Conservation (phyloP, 2,888 invertebrate genomes). For the Xestoiulus laeticollis region DNA sequence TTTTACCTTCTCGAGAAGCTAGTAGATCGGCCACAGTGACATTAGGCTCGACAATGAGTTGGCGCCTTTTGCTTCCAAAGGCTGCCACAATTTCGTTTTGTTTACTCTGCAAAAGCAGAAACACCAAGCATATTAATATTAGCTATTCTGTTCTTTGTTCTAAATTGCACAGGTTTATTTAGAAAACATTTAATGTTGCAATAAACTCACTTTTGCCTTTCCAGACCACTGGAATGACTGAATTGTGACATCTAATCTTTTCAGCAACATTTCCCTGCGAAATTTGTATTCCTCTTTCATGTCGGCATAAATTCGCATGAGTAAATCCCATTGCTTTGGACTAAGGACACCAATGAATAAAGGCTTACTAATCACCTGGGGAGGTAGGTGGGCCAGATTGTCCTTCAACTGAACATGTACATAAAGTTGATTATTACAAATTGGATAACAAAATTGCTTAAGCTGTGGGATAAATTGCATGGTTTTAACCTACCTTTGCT, state of each 20-base stretch:
- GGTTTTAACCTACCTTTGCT: constrained; percentile 68
- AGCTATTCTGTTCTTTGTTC: neutral
- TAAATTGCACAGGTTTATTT: too few relatives aligned
- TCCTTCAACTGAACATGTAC: constrained; percentile 62
- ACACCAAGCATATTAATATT: neutral
- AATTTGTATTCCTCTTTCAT: constrained; percentile 83
- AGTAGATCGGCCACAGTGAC: constrained; percentile 81
- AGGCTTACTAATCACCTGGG: constrained; percentile 77
- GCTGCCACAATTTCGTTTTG: constrained; percentile 74
- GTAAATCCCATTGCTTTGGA: constrained; percentile 82
- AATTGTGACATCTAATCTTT: constrained; percentile 92
- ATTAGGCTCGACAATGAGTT: constrained; percentile 70
- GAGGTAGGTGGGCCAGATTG: constrained; percentile 63
- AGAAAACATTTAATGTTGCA: neutral
- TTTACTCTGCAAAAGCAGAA: constrained; percentile 67
- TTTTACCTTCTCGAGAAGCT: constrained; percentile 77
- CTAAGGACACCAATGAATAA: constrained; percentile 77
- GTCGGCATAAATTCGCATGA: constrained; percentile 76
- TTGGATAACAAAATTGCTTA: neutral
- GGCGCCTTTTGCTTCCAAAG: constrained; percentile 68
- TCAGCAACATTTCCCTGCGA: constrained; percentile 85
- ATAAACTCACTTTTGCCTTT: constrained; percentile 70
- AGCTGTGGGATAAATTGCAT: neutral
- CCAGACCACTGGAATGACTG: constrained; percentile 84
- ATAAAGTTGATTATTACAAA: constrained; percentile 47